A percentile compares a stretch with the other conserved stretches of the same genome.
phyloP scores from a whole-genome alignment of 2,888 invertebrate genomes.

The Panzeria rudis region DNA sequence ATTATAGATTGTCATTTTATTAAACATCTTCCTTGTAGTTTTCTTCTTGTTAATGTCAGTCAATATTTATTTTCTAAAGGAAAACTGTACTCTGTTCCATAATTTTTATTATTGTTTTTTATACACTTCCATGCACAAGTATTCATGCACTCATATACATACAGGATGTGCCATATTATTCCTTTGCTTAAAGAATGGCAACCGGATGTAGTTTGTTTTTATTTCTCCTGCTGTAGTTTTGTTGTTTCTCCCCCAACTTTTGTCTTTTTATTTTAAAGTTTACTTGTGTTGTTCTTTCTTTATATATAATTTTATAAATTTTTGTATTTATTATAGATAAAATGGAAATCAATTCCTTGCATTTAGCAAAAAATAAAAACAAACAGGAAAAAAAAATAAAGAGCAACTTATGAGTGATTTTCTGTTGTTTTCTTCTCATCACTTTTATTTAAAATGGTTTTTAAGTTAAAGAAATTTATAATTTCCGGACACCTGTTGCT shows the following conservation, averaged over 20 bases:
- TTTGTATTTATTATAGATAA: conserved; percentile 17
- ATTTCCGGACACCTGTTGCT: conserved; percentile 68
- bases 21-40: conserved; percentile 18
- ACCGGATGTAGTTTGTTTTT: conserved; percentile 65
- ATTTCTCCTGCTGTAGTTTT: conserved; percentile 27
- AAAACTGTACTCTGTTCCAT: conserved; percentile 34
- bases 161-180: conserved; percentile 62
- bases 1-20: conserved; percentile 11
- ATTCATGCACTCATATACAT: conserved; percentile 19
- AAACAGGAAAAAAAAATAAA: neutral
- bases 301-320: neutral
- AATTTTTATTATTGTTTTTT: conserved; percentile 27
- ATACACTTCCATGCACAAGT: conserved; percentile 26
- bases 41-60: neutral
- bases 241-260: conserved; percentile 8
- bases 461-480: conserved; percentile 47
- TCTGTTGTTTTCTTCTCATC: conserved; percentile 3
- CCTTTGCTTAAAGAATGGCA: conserved; percentile 24
- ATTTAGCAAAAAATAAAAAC: conserved; percentile 14
- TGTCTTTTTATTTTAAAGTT: conserved; percentile 3
- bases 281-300: conserved; percentile 9
- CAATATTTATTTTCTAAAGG: conserved; percentile 5
- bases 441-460: conserved; percentile 25
- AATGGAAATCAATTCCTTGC: conserved; percentile 39
- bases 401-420: conserved; percentile 4